Evolutionary conservation across 2,888 invertebrate genomes (phyloP), one percentile per base, ranked within the genome.

Genomic region (Apotomis capreana): DNA sequence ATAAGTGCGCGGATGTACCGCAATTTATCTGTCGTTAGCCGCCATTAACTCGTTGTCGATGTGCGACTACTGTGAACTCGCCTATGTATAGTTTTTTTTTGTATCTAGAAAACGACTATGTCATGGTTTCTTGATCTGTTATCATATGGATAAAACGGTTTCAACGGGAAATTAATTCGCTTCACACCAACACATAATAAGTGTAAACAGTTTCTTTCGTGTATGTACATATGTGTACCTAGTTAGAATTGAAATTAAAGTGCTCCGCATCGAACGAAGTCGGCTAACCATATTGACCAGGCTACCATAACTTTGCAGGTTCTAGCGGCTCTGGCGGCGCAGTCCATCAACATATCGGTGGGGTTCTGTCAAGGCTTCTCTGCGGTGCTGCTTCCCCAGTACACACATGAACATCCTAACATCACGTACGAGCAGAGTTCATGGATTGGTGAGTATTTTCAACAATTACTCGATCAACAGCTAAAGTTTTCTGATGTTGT

Each of bases 281-380:
- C 9, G 8, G 51, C 13, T 3, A 59, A 40, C 4, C 15, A 59
- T 59, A 13, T 54, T 67, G 12, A 87, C 78, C 78, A 83, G 80
- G 80, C 51, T 3, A 44, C 78, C 68, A 79, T 85, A 61, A 78
- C 46, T 75, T 89, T 89, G 0, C 93, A 96, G 96, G 94, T 95
- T 65, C 80, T 95, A 79, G 96, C 96, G 71, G 95, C 96, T 44
- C 88, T 96, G 77, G 96, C 95, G 69, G 96, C 96, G 57, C 96
- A 96, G 86, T 95, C 95, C 13, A 95, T 96, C 79, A 96, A 96
- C 82, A 95, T 96, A 81, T 96, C 96, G 65, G 96, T 96, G 76
- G 96, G 96, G 0, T 95, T 96, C 82, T 95, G 95, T 75, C 96
- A 96, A 84, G 96, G 96, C 57, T 96, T 95, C 90, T 96, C 96